Percentiles rank a stretch among this genome's conserved stretches.
Evolutionary conservation across 92 coral and sea anemone genomes (phyloP).

Genomic region (Parazoanthus darwini): DNA sequence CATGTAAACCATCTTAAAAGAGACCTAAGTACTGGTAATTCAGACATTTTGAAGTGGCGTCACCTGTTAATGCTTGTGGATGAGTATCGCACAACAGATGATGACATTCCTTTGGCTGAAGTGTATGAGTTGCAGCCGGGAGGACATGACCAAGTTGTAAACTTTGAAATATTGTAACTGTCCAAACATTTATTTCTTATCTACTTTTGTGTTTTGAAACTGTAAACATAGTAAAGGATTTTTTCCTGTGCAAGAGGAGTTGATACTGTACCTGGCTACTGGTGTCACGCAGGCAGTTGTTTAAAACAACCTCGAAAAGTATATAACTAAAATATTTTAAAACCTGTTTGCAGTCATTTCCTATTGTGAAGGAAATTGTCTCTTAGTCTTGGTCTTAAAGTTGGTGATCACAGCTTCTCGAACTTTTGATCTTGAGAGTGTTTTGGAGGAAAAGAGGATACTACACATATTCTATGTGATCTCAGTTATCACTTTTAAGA

Average conservation of each 20-base stretch:
- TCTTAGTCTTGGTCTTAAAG: too few relatives aligned
- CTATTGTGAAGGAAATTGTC: too few relatives aligned
- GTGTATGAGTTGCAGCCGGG: constrained; percentile 13
- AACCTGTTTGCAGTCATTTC: too few relatives aligned
- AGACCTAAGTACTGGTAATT: not conserved
- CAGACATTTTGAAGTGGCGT: not conserved
- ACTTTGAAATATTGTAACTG: constrained; percentile 33
- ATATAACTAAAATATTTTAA: too few relatives aligned
- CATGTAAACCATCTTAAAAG: not conserved
- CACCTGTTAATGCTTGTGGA: constrained; percentile 34
- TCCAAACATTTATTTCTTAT: not conserved
- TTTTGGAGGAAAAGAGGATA: too few relatives aligned
- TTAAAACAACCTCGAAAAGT: not conserved
- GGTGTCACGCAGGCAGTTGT: too few relatives aligned
- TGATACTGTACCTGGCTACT: not conserved
- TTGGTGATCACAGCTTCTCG: too few relatives aligned
- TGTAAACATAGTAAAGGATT: not conserved
- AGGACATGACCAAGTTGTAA: not conserved
- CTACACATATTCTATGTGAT: too few relatives aligned
- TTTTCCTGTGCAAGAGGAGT: not conserved
- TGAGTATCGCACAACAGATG: constrained; percentile 20
- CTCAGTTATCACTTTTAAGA: too few relatives aligned
- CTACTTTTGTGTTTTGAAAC: not conserved
- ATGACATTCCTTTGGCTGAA: constrained; percentile 25
- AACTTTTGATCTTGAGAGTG: too few relatives aligned